Evolutionary conservation across 2,888 invertebrate genomes (phyloP).

Genomic region (Malthinus seriepunctatus): DNA sequence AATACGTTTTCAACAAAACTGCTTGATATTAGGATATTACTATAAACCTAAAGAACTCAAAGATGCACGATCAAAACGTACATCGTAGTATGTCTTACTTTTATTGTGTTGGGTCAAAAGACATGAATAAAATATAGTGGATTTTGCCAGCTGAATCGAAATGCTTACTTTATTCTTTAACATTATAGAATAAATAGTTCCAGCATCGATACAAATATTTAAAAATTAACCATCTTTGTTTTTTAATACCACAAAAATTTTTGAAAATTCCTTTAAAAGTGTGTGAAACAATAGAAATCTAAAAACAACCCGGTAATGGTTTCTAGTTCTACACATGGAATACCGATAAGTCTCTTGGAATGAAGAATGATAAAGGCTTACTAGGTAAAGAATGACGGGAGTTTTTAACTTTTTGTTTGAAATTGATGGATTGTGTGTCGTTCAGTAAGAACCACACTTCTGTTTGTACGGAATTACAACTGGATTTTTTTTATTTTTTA

Average conservation of each 20-base stretch:
- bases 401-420: slow-evolving; percentile 38
- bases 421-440: slow-evolving; percentile 39
- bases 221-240: no score
- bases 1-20: slow-evolving; percentile 8
- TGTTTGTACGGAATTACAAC: slow-evolving; percentile 24
- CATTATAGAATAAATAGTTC: no score
- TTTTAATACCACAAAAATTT: slow-evolving; percentile 24
- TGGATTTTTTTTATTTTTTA: slow-evolving; percentile 10
- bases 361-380: slow-evolving; percentile 37
- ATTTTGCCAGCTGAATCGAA: slow-evolving; percentile 23
- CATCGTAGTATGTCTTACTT: slow-evolving; percentile 33
- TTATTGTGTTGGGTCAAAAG: slow-evolving; percentile 40
- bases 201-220: no score
- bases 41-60: slow-evolving; percentile 17
- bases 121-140: slow-evolving; percentile 41
- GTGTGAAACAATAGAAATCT: slow-evolving; percentile 23
- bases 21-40: slow-evolving; percentile 14
- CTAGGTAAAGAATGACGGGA: slow-evolving; percentile 34
- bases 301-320: slow-evolving; percentile 29
- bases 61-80: slow-evolving; percentile 26
- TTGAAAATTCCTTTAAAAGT: slow-evolving; percentile 3
- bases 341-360: slow-evolving; percentile 38
- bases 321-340: slow-evolving; percentile 30
- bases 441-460: slow-evolving; percentile 28
- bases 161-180: slow-evolving; percentile 20